These are phyloP conservation scores for Spea hammondii DNA, from an alignment of 2,797 vertebrate genomes.

Conservation along the genomic window DNA sequence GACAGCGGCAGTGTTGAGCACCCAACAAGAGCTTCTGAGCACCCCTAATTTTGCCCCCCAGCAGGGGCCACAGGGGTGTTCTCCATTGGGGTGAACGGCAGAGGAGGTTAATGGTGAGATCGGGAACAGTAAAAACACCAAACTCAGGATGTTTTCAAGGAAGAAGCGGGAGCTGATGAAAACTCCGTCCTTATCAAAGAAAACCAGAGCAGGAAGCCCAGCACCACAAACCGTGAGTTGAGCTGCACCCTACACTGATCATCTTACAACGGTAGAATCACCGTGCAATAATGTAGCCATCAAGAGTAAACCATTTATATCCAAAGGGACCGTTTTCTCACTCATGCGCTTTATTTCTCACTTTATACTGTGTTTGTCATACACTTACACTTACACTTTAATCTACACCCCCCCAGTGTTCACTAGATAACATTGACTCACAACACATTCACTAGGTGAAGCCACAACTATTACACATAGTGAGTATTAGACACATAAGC, in stretches of 20 bases:
- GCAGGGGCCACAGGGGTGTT: slow-evolving; percentile 8
- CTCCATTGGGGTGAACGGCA: neutral
- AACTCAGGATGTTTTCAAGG: slow-evolving; percentile 80
- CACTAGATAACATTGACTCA: too few relatives aligned
- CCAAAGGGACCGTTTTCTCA: too few relatives aligned
- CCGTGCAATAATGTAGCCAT: too few relatives aligned
- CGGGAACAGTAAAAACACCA: slow-evolving; percentile 7
- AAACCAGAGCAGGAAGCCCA: slow-evolving; percentile 87
- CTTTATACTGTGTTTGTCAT: too few relatives aligned
- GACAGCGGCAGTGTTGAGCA: slow-evolving; percentile 39
- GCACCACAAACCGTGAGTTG: slow-evolving; percentile 69
- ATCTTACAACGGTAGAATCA: too few relatives aligned
- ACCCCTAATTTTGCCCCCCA: slow-evolving; percentile 40
- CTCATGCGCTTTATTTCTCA: too few relatives aligned
- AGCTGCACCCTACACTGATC: slow-evolving; percentile 62
- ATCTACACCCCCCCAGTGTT: too few relatives aligned
- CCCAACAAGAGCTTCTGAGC: slow-evolving; percentile 18
- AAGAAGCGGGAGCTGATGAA: slow-evolving; percentile 94
- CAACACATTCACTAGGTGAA: too few relatives aligned
- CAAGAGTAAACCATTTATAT: too few relatives aligned
- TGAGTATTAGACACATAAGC: too few relatives aligned
- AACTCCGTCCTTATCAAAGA: slow-evolving; percentile 95
- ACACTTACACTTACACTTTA: too few relatives aligned
- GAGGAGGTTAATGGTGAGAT: neutral
- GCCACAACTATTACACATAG: too few relatives aligned